These are phyloP conservation scores for Harmothoe impar DNA, from an alignment of 2,888 invertebrate genomes.

Conservation along the genomic window DNA sequence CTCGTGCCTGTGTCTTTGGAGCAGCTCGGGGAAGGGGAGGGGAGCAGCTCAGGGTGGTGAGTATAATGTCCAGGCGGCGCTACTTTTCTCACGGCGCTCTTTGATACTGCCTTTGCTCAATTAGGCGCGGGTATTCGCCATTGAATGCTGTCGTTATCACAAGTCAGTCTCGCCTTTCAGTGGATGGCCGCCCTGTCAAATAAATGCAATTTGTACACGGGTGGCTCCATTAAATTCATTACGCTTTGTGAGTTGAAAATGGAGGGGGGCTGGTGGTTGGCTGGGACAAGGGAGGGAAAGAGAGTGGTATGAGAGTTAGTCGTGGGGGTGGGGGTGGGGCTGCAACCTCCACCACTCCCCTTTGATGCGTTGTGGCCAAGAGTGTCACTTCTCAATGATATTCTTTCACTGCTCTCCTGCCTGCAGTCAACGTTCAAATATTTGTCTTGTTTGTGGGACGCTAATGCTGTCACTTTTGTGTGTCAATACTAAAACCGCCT, in stretches of 20 bases:
- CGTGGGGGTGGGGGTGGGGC: not conserved
- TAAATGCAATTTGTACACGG: slow-evolving; percentile 47
- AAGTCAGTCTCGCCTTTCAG: not conserved
- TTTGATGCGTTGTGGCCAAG: slow-evolving; percentile 47
- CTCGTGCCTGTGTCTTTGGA: not conserved
- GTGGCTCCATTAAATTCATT: slow-evolving; percentile 47
- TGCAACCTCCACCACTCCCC: not conserved
- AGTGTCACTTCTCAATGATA: slow-evolving; percentile 38
- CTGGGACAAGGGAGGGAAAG: not conserved
- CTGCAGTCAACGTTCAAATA: slow-evolving; percentile 47
- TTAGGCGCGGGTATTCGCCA: slow-evolving; percentile 16
- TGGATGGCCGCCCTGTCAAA: not conserved
- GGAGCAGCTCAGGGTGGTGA: not conserved
- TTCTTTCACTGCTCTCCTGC: slow-evolving; percentile 40
- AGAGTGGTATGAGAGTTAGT: too few relatives aligned
- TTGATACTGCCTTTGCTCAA: slow-evolving; percentile 51
- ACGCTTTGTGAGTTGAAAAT: not conserved
- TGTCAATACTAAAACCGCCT: slow-evolving; percentile 50
- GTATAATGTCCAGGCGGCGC: slow-evolving; percentile 35
- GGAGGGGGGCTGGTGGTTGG: not conserved
- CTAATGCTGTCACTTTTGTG: slow-evolving; percentile 53
- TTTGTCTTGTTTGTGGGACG: slow-evolving; percentile 46
- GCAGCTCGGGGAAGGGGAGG: not conserved
- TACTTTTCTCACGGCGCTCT: slow-evolving; percentile 27
- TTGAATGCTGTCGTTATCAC: slow-evolving; percentile 33